Percentiles rank a stretch among this genome's conserved stretches.
These are phyloP conservation scores for Eleginops maclovinus DNA, from an alignment of 2,113 vertebrate species.

Conservation along the genomic window DNA sequence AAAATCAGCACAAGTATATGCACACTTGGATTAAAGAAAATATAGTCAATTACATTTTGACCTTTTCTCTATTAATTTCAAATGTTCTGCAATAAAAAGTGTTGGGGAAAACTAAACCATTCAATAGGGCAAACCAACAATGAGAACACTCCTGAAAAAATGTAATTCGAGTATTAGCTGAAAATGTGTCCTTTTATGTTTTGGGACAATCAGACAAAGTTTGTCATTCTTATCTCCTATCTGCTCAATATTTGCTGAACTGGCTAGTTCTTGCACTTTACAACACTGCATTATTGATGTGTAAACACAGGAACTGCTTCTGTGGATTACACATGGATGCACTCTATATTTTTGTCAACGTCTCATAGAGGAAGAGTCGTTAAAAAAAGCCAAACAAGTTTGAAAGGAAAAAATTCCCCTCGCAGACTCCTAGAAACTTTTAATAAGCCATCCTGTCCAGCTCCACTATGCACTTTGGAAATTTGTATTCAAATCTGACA, in stretches of 20 bases:
- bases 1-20: background rate
- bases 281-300: constrained; percentile 55
- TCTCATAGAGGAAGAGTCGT: constrained; percentile 7
- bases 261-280: constrained; percentile 45
- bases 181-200: constrained; percentile 19
- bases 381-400: background rate
- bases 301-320: constrained; percentile 63
- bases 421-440: background rate
- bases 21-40: background rate
- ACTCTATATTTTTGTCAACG: background rate
- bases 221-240: constrained; percentile 39
- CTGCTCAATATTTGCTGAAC: constrained; percentile 47
- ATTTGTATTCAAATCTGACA: constrained; percentile 11
- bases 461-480: background rate
- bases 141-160: background rate
- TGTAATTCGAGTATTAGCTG: background rate
- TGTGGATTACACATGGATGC: constrained; percentile 29
- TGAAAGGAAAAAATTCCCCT: background rate
- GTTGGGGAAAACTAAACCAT: background rate
- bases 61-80: background rate
- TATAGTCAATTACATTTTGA: background rate
- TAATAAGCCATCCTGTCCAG: background rate
- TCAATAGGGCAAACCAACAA: background rate
- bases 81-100: background rate
- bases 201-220: constrained; percentile 6